Conservation (phyloP, 2,113 vertebrate species). For the Myanophis thanlyinensis region DNA sequence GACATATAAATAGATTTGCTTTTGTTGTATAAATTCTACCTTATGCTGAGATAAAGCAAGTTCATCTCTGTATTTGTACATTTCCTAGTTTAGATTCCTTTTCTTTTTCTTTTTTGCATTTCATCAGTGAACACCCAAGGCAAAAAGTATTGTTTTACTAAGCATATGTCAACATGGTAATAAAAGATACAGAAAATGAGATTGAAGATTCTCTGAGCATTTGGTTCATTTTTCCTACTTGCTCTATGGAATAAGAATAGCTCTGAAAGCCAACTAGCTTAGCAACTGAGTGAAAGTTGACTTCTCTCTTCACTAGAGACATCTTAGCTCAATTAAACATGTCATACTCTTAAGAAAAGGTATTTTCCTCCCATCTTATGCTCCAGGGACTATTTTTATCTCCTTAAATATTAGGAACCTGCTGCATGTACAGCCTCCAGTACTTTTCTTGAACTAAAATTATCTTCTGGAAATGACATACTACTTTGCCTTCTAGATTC, state of each 20-base stretch:
- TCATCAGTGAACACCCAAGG: slow-evolving; percentile 39
- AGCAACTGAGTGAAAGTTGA: background rate
- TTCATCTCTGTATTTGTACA: slow-evolving; percentile 44
- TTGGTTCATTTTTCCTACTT: slow-evolving; percentile 2
- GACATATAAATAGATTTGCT: slow-evolving; percentile 21
- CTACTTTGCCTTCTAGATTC: slow-evolving; percentile 10
- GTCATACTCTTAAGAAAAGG: slow-evolving; percentile 28
- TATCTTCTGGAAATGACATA: slow-evolving; percentile 21
- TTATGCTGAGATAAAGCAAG: slow-evolving; percentile 35
- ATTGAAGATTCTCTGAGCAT: slow-evolving; percentile 5
- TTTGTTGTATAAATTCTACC: slow-evolving; percentile 33
- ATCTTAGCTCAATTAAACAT: slow-evolving; percentile 5
- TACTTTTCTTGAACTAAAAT: slow-evolving; percentile 34
- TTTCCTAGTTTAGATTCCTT: slow-evolving; percentile 47
- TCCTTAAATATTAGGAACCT: slow-evolving; percentile 31
- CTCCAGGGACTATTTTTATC: slow-evolving; percentile 11
- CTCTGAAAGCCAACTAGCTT: slow-evolving; percentile 14
- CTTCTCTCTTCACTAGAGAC: background rate
- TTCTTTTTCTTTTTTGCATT: slow-evolving; percentile 38
- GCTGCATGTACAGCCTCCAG: background rate
- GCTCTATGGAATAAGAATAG: slow-evolving; percentile 7
- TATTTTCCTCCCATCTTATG: background rate
- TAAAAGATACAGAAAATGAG: slow-evolving; percentile 39
- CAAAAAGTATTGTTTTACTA: slow-evolving; percentile 32
- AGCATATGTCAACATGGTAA: slow-evolving; percentile 31